Percentiles rank a stretch among this genome's conserved stretches.
Evolutionary conservation across 64 coral and sea anemone species (phyloP).

Genomic region (Montipora capricornis): DNA sequence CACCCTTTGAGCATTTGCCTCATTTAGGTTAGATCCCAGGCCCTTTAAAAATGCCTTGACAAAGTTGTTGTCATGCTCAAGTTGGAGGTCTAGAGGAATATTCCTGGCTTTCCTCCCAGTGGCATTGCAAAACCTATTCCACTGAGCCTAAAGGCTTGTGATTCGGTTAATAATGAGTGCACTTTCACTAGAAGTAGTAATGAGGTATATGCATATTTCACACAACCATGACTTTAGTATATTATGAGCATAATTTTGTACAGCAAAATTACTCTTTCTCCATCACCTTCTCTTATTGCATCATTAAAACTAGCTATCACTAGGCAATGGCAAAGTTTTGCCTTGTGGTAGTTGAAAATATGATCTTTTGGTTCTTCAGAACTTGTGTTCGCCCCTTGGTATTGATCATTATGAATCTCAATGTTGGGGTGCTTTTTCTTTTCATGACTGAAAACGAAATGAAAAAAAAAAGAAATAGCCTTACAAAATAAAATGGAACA

Average conservation of each 20-base stretch:
- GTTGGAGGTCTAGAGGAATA: slow-evolving; percentile 38
- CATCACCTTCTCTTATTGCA: too few species aligned
- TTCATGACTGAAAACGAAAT: neutral
- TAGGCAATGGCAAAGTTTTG: too few species aligned
- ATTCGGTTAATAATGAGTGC: slow-evolving; percentile 8
- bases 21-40: slow-evolving; percentile 36
- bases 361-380: too few species aligned
- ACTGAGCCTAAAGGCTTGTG: slow-evolving; percentile 20
- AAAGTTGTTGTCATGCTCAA: slow-evolving; percentile 35
- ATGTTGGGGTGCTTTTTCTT: neutral
- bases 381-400: too few species aligned
- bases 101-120: slow-evolving; percentile 9
- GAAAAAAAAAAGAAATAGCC: neutral
- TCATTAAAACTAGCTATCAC: too few species aligned
- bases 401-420: too few species aligned
- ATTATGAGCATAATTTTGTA: too few species aligned
- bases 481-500: neutral
- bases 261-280: too few species aligned
- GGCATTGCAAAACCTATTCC: slow-evolving; percentile 48
- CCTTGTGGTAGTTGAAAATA: too few species aligned
- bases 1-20: slow-evolving; percentile 26
- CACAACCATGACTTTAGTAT: too few species aligned
- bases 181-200: slow-evolving; percentile 8
- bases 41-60: slow-evolving; percentile 27
- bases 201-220: too few species aligned